These are phyloP conservation scores for Tupaia chinensis DNA, from an alignment of 2,113 vertebrate species.

Conservation along the genomic window DNA sequence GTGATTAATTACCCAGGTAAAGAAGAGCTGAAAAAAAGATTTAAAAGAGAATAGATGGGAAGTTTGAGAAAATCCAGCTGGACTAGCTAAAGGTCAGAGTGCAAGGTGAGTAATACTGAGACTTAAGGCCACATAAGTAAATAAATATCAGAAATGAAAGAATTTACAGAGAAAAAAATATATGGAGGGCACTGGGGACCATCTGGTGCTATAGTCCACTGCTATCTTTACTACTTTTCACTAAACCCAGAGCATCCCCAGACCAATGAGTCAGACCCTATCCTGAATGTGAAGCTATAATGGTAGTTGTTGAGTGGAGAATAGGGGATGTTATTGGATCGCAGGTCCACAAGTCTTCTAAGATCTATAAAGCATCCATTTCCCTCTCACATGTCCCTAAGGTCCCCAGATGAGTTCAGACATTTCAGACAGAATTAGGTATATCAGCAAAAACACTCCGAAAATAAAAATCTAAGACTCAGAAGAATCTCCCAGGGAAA, in stretches of 20 bases:
- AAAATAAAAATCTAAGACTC: constrained; percentile 73
- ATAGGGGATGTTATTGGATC: constrained; percentile 37
- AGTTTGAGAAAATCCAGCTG: not conserved
- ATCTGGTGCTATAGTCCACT: not conserved
- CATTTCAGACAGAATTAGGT: constrained; percentile 65
- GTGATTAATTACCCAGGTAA: not conserved
- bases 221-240: not conserved
- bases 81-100: not conserved
- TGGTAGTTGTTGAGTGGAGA: not conserved
- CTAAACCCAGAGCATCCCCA: constrained; percentile 1
- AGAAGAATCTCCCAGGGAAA: constrained; percentile 65
- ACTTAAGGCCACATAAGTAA: constrained; percentile 16
- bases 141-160: constrained; percentile 13
- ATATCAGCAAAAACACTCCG: constrained; percentile 52
- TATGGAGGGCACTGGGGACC: not conserved
- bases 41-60: not conserved
- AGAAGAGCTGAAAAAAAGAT: not conserved
- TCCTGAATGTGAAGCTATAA: not conserved
- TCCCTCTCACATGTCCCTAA: constrained; percentile 33
- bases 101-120: not conserved
- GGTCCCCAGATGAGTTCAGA: constrained; percentile 31
- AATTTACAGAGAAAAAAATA: constrained; percentile 5
- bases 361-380: constrained; percentile 55
- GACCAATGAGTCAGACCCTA: not conserved
- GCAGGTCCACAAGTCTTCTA: not conserved